Conservation (phyloP, 2,113 vertebrate species). For the Gracilinanus agilis region DNA sequence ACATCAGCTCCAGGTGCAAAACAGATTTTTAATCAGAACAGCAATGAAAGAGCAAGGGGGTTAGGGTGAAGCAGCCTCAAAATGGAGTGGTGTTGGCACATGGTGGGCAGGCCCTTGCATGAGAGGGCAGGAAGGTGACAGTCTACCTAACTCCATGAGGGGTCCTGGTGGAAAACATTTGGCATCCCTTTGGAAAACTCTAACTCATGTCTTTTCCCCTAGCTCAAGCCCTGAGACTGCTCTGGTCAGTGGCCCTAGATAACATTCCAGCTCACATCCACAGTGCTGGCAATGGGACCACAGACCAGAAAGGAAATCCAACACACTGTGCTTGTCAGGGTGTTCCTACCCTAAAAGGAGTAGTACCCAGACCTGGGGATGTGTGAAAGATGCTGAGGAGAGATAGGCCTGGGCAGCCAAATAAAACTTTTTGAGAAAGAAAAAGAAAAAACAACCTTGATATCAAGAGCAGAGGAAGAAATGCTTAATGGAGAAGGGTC, state of each 20-base stretch:
- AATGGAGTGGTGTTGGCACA: background rate
- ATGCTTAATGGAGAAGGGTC: background rate
- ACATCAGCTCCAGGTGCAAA: conserved; percentile 67
- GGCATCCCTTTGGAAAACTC: conserved; percentile 12
- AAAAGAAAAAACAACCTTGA: background rate
- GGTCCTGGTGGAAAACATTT: background rate
- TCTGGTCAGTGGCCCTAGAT: background rate
- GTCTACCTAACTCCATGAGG: conserved; percentile 19
- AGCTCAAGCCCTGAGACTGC: conserved; percentile 33
- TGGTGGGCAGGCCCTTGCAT: background rate
- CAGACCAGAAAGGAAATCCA: background rate
- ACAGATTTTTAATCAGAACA: conserved; percentile 78
- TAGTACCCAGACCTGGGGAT: background rate
- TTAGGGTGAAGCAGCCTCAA: background rate
- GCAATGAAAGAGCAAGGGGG: conserved; percentile 53
- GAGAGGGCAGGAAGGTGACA: background rate
- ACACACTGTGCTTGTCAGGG: conserved; percentile 47
- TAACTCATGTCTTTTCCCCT: background rate
- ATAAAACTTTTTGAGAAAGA: background rate
- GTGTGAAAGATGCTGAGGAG: background rate
- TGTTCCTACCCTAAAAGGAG: conserved; percentile 16
- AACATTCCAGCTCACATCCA: background rate
- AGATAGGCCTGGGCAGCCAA: background rate
- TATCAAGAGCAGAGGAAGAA: background rate
- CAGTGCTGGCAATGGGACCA: background rate